A percentile compares a stretch with the other conserved stretches of the same genome.
phyloP scores from a whole-genome alignment of 2,888 invertebrate genomes.

The Scaptodrosophila latifasciaeformis region DNA sequence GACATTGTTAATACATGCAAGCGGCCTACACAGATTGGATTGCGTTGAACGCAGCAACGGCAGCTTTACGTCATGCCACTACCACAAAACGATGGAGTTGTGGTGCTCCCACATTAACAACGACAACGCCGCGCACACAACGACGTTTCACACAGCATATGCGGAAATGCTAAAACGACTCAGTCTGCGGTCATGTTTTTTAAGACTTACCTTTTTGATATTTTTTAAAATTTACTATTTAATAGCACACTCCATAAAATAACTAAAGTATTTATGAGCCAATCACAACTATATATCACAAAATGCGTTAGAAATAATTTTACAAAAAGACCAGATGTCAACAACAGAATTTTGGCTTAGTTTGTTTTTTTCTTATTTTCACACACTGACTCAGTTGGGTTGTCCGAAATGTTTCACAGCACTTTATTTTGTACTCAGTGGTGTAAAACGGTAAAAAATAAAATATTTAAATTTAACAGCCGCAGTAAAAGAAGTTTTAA shows the following conservation, averaged over 20 bases:
- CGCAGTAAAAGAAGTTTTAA: too few relatives aligned
- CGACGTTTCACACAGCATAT: slow-evolving; percentile 15
- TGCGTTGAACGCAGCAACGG: slow-evolving; percentile 27
- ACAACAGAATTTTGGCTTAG: slow-evolving; percentile 47
- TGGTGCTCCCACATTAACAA: slow-evolving; percentile 48
- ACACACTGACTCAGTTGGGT: too few relatives aligned
- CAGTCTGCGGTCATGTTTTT: slow-evolving; percentile 6
- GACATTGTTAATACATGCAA: slow-evolving; percentile 48
- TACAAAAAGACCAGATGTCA: slow-evolving; percentile 58
- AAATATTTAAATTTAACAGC: too few relatives aligned
- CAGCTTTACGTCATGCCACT: slow-evolving; percentile 62
- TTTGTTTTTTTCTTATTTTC: too few relatives aligned
- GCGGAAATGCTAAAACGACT: slow-evolving; percentile 43
- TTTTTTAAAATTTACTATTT: slow-evolving; percentile 35
- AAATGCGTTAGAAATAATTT: slow-evolving; percentile 42
- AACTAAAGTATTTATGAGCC: slow-evolving; percentile 34
- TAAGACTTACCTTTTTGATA: slow-evolving; percentile 48
- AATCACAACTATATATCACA: slow-evolving; percentile 65
- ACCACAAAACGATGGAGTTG: slow-evolving; percentile 30
- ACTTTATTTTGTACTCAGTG: too few relatives aligned
- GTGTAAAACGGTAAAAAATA: too few relatives aligned
- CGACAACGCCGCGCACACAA: too few relatives aligned
- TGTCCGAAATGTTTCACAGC: too few relatives aligned
- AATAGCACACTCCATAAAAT: slow-evolving; percentile 57
- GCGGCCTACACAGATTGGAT: slow-evolving; percentile 19